Base-by-base conservation (phyloP, 2,113 vertebrate species). In the Pomatostomus ruficeps region DNA sequence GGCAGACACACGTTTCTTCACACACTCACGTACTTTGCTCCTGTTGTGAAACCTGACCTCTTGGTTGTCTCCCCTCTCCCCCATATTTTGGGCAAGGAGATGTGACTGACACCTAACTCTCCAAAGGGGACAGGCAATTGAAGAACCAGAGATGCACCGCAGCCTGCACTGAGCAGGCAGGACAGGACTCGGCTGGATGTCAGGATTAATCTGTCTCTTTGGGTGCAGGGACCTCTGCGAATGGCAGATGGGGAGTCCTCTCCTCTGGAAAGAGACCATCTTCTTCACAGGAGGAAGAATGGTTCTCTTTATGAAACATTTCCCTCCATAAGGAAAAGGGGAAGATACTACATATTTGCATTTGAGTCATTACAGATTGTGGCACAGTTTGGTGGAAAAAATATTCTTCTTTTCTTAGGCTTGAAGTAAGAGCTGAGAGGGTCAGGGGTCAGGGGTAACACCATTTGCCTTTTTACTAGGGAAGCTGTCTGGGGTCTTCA, bases 1-100 rank as follows among this genome's bases (percentile, higher is more conserved):
- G 66, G 58, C 8, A 87, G 54, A 6, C 31, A 52, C 61, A 11
- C 0, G 1, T 79, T 82, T 89, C 81, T 59, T 89, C 68, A 68
- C 83, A 48, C 2, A 0, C 42, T 88, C 36, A 14, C 2, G 1
- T 58, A 35, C 73, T 85, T 75, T 68, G 68, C 43, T 90, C 36
- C 57, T 25, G 24, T 94, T 95, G 55, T 46, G 94, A 88, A 93
- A 95, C 58, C 43, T 66, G 88, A 80, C 67, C 81, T 85, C 55
- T 17, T 16, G 33, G 33, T 42, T 72, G 49, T 78, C 42, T 94
- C 45, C 62, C 43, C 67, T 93, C 81, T 94, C 54, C 35, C 82
- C 62, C 49, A 28, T 24, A 54, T 79, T 72, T 49, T 62, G 71
- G 57, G 62, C 62, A 28, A 33, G 52, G 73, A 82, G 63, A 61